Evolutionary conservation across 2,113 vertebrate species (phyloP).

Genomic region (Nothocercus nigrocapillus): DNA sequence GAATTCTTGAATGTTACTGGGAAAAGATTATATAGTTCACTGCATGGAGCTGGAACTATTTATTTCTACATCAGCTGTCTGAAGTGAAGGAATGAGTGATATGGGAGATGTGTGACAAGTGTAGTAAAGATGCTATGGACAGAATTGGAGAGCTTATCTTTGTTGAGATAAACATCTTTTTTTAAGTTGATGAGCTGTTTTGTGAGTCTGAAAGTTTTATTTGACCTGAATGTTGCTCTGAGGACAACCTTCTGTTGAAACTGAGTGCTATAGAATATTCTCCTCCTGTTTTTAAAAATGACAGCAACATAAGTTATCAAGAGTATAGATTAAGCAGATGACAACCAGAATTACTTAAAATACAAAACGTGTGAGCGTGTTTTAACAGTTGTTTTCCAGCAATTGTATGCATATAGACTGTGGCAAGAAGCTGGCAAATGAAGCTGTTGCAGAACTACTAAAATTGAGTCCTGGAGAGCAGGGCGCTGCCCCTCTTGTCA

Average conservation of each 20-base stretch:
- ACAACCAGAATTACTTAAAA: constrained; percentile 10
- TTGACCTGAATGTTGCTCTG: too few species aligned
- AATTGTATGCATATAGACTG: background rate
- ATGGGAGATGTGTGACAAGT: too few species aligned
- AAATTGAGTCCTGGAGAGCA: background rate
- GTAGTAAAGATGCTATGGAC: too few species aligned
- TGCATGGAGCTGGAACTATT: too few species aligned
- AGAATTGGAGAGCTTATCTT: too few species aligned
- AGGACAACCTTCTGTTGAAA: background rate
- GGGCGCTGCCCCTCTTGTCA: background rate
- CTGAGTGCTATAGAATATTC: background rate
- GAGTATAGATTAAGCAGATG: background rate
- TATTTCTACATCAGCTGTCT: background rate
- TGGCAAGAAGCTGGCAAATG: background rate
- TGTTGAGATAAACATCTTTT: too few species aligned
- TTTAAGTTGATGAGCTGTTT: too few species aligned
- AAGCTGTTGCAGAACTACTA: background rate
- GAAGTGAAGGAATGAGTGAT: background rate
- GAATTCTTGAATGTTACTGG: background rate
- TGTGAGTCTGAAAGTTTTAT: too few species aligned
- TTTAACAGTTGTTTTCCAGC: background rate
- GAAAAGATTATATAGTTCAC: too few species aligned
- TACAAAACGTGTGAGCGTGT: background rate
- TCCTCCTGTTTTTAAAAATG: background rate
- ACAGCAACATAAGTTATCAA: background rate